Conservation (phyloP, 1,140 invertebrate species). For the Chironomus tepperi region DNA sequence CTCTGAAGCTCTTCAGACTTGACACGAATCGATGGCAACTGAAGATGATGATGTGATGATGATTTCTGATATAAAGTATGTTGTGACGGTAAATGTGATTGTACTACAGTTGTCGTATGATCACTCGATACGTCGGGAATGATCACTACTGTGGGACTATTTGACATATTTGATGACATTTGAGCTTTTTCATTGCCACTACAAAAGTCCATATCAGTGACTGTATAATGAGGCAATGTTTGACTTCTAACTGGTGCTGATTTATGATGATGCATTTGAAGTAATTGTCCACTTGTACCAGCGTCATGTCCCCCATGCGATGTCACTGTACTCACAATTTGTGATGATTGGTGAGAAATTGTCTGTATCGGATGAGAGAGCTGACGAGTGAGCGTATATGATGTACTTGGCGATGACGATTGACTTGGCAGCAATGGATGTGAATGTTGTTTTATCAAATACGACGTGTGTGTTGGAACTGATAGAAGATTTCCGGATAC, state of each 20-base stretch:
- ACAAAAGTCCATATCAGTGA: background rate
- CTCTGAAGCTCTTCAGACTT: conserved; percentile 46
- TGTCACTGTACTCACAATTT: background rate
- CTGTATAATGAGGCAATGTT: conserved; percentile 26
- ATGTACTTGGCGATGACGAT: conserved; percentile 33
- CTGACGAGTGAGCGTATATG: conserved; percentile 32
- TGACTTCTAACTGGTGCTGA: conserved; percentile 1
- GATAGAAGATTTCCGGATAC: conserved; percentile 46
- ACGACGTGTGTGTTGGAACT: conserved; percentile 45
- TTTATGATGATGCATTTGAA: conserved; percentile 23
- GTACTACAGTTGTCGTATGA: conserved; percentile 29
- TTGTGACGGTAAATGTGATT: conserved; percentile 24
- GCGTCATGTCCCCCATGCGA: conserved; percentile 18
- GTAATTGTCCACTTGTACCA: conserved; percentile 17
- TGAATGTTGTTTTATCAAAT: conserved; percentile 56
- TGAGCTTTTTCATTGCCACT: background rate
- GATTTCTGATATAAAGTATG: conserved; percentile 20
- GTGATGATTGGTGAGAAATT: conserved; percentile 28
- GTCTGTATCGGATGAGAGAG: conserved; percentile 27
- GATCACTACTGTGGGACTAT: background rate
- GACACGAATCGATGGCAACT: conserved; percentile 40
- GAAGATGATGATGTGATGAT: conserved; percentile 24
- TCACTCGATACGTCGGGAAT: conserved; percentile 25
- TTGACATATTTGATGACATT: background rate
- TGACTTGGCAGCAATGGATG: conserved; percentile 52